Conservation (phyloP, 2,113 vertebrate species). For the Hippocampus guttulatus region DNA sequence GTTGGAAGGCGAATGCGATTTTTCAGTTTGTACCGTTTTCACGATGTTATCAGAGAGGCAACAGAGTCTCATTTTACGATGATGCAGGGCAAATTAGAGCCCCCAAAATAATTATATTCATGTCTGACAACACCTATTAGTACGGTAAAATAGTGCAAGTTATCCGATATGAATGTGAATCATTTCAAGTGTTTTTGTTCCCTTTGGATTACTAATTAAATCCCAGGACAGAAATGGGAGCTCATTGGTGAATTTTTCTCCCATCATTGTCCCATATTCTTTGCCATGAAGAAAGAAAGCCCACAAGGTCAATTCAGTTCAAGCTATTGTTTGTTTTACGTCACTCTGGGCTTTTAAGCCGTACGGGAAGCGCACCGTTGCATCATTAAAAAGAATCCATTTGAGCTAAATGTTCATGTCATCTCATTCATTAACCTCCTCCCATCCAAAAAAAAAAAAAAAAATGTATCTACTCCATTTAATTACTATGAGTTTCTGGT, state of each 20-base stretch:
- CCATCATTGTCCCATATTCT: background rate
- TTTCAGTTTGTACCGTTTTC: background rate
- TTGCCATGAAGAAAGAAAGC: background rate
- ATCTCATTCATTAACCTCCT: background rate
- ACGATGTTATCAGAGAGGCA: background rate
- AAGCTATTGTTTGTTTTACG: background rate
- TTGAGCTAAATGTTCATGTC: no score
- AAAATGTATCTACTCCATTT: background rate
- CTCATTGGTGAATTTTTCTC: background rate
- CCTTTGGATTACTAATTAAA: background rate
- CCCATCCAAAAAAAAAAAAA: background rate
- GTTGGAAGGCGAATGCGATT: background rate
- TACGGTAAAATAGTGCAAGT: background rate
- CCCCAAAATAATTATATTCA: background rate
- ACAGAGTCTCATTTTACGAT: background rate
- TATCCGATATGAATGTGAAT: background rate
- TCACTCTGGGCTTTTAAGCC: background rate
- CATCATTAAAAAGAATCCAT: constrained; percentile 2
- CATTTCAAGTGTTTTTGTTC: background rate
- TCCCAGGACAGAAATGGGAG: background rate
- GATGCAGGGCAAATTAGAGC: background rate
- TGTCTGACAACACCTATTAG: background rate
- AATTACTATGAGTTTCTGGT: background rate
- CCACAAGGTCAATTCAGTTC: background rate
- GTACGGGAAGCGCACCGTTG: background rate